Conservation (phyloP, 2,797 vertebrate species). For the Channallabes apus region DNA sequence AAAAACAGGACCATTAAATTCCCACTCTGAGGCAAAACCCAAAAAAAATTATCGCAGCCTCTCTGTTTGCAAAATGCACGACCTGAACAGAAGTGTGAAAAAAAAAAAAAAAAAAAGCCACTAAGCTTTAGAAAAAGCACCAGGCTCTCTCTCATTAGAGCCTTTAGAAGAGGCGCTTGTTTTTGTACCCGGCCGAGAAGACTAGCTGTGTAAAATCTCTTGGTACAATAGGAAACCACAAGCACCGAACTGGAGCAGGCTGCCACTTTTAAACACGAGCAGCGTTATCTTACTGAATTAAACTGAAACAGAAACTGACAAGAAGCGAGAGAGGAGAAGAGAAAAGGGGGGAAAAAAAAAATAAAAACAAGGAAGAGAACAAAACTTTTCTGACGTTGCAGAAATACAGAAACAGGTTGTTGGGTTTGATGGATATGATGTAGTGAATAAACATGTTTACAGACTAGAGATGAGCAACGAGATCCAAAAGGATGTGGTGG, state of each 20-base stretch:
- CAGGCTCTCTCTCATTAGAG: slow-evolving; percentile 4
- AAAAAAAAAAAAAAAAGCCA: background rate
- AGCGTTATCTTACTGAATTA: background rate
- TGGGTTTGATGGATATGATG: background rate
- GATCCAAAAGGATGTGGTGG: background rate
- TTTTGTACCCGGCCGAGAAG: background rate
- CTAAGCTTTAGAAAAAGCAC: background rate
- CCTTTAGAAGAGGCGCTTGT: background rate
- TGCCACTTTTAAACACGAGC: background rate
- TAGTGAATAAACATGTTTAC: background rate
- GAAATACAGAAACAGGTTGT: background rate
- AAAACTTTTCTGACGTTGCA: background rate
- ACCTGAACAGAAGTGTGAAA: background rate
- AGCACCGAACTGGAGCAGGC: background rate
- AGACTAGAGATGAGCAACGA: background rate
- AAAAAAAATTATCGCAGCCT: background rate
- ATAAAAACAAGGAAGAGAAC: background rate
- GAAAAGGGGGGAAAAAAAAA: no score
- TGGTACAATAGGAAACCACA: slow-evolving; percentile 25
- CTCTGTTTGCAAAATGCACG: background rate
- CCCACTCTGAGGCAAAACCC: background rate
- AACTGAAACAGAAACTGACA: background rate
- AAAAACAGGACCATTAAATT: slow-evolving; percentile 6
- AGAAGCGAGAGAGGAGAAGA: background rate
- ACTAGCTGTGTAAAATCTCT: background rate